Evolutionary conservation across 2,888 invertebrate genomes (phyloP).

Genomic region (Ephialtes manifestator): DNA sequence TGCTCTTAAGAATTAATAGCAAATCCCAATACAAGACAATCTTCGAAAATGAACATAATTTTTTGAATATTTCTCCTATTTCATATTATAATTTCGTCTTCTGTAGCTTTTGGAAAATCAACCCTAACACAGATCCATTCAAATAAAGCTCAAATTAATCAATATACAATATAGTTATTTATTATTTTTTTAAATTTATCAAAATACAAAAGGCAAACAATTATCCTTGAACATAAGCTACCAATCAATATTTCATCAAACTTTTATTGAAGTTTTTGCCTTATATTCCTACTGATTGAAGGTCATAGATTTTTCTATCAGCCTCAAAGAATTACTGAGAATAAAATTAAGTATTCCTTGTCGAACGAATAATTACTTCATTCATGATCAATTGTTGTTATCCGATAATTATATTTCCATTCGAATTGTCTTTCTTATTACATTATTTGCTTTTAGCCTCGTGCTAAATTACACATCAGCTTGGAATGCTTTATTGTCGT

Average conservation of each 20-base stretch:
- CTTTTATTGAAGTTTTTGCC: neutral
- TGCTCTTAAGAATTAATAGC: neutral
- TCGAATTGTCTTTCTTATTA: neutral
- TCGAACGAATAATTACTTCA: neutral
- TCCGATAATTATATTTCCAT: neutral
- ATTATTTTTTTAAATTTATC: too few species aligned
- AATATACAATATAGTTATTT: too few species aligned
- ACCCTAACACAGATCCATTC: too few species aligned
- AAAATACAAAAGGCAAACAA: neutral
- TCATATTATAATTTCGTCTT: too few species aligned
- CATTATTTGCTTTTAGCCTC: neutral
- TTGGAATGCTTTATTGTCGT: neutral
- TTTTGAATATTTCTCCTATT: too few species aligned
- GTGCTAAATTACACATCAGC: constrained; percentile 11
- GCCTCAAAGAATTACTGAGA: neutral
- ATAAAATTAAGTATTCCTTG: constrained; percentile 1
- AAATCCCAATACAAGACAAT: neutral
- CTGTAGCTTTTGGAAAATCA: too few species aligned
- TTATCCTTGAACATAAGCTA: neutral
- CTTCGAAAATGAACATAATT: neutral
- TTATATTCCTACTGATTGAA: neutral
- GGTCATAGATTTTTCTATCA: neutral
- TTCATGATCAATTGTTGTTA: constrained; percentile 9
- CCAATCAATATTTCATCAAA: neutral
- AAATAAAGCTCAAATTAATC: too few species aligned